Percentiles rank a stretch among this genome's conserved stretches.
These are phyloP conservation scores for Lottia gigantea DNA, from an alignment of 2,888 invertebrate genomes.

Conservation along the genomic window DNA sequence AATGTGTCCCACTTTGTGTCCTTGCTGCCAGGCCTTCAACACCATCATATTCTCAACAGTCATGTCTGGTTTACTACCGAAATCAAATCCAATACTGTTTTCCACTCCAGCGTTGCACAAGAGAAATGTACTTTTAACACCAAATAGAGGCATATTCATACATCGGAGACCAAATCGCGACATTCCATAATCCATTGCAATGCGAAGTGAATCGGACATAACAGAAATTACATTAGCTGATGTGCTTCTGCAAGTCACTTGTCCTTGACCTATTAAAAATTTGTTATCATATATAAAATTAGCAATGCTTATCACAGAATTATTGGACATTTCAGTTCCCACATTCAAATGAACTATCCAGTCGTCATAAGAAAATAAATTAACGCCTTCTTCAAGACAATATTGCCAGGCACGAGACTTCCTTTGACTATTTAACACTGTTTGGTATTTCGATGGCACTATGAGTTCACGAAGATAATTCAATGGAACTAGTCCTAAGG, in stretches of 20 bases:
- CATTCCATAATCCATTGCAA: conserved; percentile 57
- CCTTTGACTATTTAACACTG: conserved; percentile 41
- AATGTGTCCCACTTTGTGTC: conserved; percentile 55
- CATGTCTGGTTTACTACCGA: conserved; percentile 50
- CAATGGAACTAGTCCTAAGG: conserved; percentile 21
- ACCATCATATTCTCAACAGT: conserved; percentile 57
- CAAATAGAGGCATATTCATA: conserved; percentile 54
- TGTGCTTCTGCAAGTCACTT: conserved; percentile 46
- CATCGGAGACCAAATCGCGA: conserved; percentile 48
- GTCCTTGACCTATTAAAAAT: conserved; percentile 55
- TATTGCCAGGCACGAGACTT: conserved; percentile 57
- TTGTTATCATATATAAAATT: conserved; percentile 55
- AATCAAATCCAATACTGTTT: conserved; percentile 48
- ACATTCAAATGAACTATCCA: conserved; percentile 61
- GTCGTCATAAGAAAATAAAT: conserved; percentile 51
- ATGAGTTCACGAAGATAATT: conserved; percentile 39
- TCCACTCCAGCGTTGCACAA: conserved; percentile 55
- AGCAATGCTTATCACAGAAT: conserved; percentile 53
- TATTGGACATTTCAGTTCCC: conserved; percentile 55
- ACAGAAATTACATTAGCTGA: conserved; percentile 55
- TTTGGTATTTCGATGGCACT: conserved; percentile 47
- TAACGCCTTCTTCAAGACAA: conserved; percentile 46
- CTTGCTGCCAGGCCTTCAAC: conserved; percentile 50
- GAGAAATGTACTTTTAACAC: conserved; percentile 60
- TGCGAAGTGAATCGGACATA: conserved; percentile 51